Evolutionary conservation across 2,797 vertebrate species (phyloP).

Genomic region (Enteromius trimaculatus): DNA sequence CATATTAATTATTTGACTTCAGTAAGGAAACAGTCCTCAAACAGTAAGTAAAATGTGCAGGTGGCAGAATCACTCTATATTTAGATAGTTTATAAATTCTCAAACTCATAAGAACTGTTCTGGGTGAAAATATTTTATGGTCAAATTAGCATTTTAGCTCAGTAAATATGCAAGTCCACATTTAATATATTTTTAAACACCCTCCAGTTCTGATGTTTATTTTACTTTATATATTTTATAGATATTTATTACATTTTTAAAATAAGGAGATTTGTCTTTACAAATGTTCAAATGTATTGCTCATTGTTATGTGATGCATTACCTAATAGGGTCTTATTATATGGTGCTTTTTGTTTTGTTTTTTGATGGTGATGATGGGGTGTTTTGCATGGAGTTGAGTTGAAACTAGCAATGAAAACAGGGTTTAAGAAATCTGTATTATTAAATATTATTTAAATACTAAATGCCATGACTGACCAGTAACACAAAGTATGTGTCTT

Average conservation of each 20-base stretch:
- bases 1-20: background rate
- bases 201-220: background rate
- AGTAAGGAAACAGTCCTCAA: background rate
- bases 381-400: background rate
- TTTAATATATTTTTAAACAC: background rate
- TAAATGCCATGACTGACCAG: background rate
- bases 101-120: background rate
- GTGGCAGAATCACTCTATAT: background rate
- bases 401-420: background rate
- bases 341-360: background rate
- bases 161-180: background rate
- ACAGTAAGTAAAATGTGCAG: background rate
- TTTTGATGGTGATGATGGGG: background rate
- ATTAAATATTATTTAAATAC: background rate
- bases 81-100: slow-evolving; percentile 29
- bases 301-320: background rate
- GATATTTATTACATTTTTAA: background rate
- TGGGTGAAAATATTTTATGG: background rate
- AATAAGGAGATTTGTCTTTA: background rate
- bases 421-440: background rate
- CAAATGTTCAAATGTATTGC: background rate
- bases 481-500: slow-evolving; percentile 35
- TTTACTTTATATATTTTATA: background rate
- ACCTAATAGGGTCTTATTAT: background rate
- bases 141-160: slow-evolving; percentile 19